phyloP scores from a whole-genome alignment of 2,797 vertebrate genomes.

The Microctenopoma steveboyesi region DNA sequence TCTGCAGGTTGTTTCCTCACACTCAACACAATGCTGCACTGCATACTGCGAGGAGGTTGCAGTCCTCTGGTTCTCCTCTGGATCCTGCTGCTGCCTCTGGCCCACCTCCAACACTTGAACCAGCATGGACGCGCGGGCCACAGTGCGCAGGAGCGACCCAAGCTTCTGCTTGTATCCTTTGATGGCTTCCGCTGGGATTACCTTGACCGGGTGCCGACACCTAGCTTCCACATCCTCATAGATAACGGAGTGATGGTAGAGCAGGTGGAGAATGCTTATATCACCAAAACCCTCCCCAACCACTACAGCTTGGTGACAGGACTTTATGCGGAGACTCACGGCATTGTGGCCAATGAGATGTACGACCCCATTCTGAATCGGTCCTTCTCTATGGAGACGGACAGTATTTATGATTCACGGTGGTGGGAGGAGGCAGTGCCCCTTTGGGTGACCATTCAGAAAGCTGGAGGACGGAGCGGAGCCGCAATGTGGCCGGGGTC shows the following conservation, averaged over 20 bases:
- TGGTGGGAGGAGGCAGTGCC: slow-evolving; percentile 94
- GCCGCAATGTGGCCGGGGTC: slow-evolving; percentile 95
- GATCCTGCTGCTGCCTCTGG: slow-evolving; percentile 63
- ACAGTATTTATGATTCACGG: slow-evolving; percentile 83
- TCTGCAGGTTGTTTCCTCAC: slow-evolving; percentile 30
- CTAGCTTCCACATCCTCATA: slow-evolving; percentile 85
- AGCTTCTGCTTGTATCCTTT: slow-evolving; percentile 91
- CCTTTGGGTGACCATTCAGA: slow-evolving; percentile 91
- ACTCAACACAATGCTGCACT: slow-evolving; percentile 47
- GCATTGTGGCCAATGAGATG: slow-evolving; percentile 93
- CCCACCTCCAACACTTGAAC: slow-evolving; percentile 55
- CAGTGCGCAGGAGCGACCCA: slow-evolving; percentile 59
- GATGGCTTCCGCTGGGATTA: slow-evolving; percentile 98
- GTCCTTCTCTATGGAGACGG: slow-evolving; percentile 89
- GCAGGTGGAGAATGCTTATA: slow-evolving; percentile 87
- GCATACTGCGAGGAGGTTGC: slow-evolving; percentile 48
- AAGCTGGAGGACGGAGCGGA: slow-evolving; percentile 85
- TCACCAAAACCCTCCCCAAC: slow-evolving; percentile 93
- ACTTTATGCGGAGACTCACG: slow-evolving; percentile 90
- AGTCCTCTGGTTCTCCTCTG: slow-evolving; percentile 67
- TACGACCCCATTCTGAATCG: slow-evolving; percentile 87
- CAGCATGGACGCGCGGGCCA: slow-evolving; percentile 11
- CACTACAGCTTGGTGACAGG: slow-evolving; percentile 94
- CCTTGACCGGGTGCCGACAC: slow-evolving; percentile 86
- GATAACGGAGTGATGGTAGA: slow-evolving; percentile 86